These are phyloP conservation scores for Neofelis nebulosa DNA, from an alignment of 2,113 vertebrate species.

Conservation along the genomic window DNA sequence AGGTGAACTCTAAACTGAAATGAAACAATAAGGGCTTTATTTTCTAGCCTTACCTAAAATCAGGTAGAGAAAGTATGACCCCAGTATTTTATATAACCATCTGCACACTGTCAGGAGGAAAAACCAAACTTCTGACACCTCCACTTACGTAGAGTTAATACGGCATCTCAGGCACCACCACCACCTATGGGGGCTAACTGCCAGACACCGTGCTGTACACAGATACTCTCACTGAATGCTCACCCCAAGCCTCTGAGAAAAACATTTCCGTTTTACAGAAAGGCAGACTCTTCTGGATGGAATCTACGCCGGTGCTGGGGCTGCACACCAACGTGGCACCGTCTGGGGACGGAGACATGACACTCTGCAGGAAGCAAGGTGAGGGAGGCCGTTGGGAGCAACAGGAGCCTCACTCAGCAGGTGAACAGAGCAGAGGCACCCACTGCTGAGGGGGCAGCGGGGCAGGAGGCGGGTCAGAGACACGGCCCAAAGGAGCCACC, in stretches of 20 bases:
- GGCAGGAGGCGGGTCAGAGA: no score
- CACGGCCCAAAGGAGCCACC: no score
- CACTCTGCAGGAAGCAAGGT: background rate
- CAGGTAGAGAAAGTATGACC: background rate
- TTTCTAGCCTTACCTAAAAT: background rate
- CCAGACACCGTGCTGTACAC: background rate
- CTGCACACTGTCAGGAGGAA: background rate
- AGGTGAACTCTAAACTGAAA: background rate
- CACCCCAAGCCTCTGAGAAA: background rate
- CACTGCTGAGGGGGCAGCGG: background rate
- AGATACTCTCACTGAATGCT: background rate
- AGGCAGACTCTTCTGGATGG: background rate
- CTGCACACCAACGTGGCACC: background rate
- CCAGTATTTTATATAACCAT: background rate
- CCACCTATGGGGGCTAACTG: background rate
- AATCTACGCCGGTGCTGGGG: background rate
- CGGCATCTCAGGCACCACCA: rapidly evolving
- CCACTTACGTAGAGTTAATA: background rate
- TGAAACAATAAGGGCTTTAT: background rate
- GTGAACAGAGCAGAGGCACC: background rate
- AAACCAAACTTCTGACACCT: background rate
- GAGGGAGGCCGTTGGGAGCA: rapidly evolving
- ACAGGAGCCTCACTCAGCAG: no score
- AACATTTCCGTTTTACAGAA: background rate
- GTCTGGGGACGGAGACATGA: rapidly evolving